Evolutionary conservation across 2,888 invertebrate genomes (phyloP), one percentile per base, ranked within the genome.

Genomic region (Pheosia tremula): DNA sequence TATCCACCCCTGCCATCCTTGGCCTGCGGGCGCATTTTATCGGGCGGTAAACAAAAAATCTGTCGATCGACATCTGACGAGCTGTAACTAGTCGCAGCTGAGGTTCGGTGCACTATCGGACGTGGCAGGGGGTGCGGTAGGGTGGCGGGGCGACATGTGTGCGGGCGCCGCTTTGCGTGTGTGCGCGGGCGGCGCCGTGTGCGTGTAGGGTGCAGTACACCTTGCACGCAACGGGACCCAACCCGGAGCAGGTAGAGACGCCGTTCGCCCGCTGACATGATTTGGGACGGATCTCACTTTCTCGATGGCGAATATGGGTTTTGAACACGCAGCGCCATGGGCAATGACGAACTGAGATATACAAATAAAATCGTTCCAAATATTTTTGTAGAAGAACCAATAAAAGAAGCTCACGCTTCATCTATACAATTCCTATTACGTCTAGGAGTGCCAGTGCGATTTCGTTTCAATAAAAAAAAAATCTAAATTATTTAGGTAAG

Each of bases 211-310:
- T 84, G 85, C 79, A 84, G 79, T 81, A 85, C 91, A 92, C 92
- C 92, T 92, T 92, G 92, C 92, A 87, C 86, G 89, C 91, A 91
- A 92, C 91, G 93, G 92, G 90, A 93, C 81, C 82, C 74, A 67
- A 78, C 74, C 83, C 85, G 74, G 74, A 87, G 91, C 92, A 93
- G 93, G 92, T 92, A 93, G 90, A 87, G 77, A 80, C 74, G 67
- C 62, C 72, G 72, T 65, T 79, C 80, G 83, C 79, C 81, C 74
- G 84, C 87, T 89, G 90, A 89, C 89, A 89, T 84, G 83, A 86
- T 87, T 89, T 81, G 81, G 82, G 80, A 85, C 88, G 85, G 87
- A 87, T 87, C 87, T 86, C 79, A 86, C 87, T 88, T 87, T 87
- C 86, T 80, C 70, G 78, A 76, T 83, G 76, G 86, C 89, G 85